phyloP scores from a whole-genome alignment of 2,888 invertebrate genomes.

The Acheta domesticus region DNA sequence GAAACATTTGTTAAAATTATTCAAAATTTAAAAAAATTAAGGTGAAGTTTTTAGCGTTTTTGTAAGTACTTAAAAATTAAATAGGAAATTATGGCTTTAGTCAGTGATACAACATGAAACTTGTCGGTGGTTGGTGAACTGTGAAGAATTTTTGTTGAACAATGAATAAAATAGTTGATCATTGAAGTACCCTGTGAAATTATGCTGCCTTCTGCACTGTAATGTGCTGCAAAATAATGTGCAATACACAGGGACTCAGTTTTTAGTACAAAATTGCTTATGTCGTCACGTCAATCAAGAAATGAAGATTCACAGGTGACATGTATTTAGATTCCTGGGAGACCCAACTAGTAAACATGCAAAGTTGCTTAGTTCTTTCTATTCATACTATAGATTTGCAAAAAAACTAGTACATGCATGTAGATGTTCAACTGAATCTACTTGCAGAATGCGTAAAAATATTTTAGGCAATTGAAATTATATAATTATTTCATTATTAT shows the following conservation, averaged over 20 bases:
- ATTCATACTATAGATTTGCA: too few relatives aligned
- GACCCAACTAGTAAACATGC: not conserved
- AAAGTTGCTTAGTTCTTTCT: too few relatives aligned
- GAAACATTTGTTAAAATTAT: not conserved
- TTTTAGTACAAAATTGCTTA: slow-evolving; percentile 11
- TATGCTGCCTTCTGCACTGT: not conserved
- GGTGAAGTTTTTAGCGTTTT: not conserved
- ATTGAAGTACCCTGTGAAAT: too few relatives aligned
- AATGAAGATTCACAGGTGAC: not conserved
- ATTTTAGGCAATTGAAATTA: too few relatives aligned
- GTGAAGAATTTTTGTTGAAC: not conserved
- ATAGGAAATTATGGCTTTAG: slow-evolving; percentile 4
- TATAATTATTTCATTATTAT: too few relatives aligned
- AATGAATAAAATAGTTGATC: not conserved
- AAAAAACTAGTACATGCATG: too few relatives aligned
- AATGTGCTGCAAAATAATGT: not conserved
- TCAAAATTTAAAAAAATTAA: not conserved
- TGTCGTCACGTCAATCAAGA: not conserved
- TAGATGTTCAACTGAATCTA: too few relatives aligned
- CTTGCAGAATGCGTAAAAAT: too few relatives aligned
- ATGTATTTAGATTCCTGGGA: not conserved
- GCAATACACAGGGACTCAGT: not conserved
- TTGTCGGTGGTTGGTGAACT: not conserved
- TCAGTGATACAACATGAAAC: slow-evolving; percentile 3
- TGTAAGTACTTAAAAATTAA: not conserved